Evolutionary conservation across 53 echinoderm and acorn worm species (phyloP).

Genomic region (Stichopus horrens): DNA sequence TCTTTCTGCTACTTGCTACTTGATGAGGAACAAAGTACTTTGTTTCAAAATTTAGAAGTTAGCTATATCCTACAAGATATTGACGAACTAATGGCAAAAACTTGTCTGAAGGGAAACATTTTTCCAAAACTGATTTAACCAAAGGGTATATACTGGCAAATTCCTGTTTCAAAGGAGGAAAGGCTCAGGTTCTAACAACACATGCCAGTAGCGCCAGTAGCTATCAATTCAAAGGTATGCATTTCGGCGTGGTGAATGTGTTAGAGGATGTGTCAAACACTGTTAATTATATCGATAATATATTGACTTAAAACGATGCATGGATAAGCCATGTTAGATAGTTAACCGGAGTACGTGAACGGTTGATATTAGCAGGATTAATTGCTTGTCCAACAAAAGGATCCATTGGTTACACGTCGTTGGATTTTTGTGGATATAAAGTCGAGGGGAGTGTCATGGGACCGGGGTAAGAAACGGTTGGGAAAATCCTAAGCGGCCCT

Average conservation of each 20-base stretch:
- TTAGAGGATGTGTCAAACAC: constrained; percentile 41
- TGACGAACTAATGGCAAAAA: too few species aligned
- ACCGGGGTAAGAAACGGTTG: constrained; percentile 45
- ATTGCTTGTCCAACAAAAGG: constrained; percentile 60
- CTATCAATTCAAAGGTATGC: constrained; percentile 42
- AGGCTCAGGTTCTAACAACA: constrained; percentile 41
- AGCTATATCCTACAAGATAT: too few species aligned
- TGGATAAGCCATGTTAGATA: constrained; percentile 43
- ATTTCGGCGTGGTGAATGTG: constrained; percentile 55
- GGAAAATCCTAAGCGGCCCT: constrained; percentile 30
- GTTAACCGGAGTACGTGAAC: constrained; percentile 45
- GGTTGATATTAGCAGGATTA: constrained; percentile 45
- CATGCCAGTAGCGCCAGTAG: constrained; percentile 34
- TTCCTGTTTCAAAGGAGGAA: constrained; percentile 41
- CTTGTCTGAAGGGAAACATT: too few species aligned
- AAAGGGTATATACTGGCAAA: constrained; percentile 62
- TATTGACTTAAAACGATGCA: background rate
- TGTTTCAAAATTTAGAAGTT: too few species aligned
- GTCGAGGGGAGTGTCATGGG: too few species aligned
- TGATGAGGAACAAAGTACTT: too few species aligned
- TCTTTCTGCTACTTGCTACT: too few species aligned
- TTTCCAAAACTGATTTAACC: constrained; percentile 39
- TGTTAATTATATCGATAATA: constrained; percentile 55
- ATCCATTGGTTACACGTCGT: constrained; percentile 34
- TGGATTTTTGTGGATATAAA: constrained; percentile 49